These are phyloP conservation scores for Epinephelus awoara DNA, from an alignment of 2,797 vertebrate species.

Conservation along the genomic window DNA sequence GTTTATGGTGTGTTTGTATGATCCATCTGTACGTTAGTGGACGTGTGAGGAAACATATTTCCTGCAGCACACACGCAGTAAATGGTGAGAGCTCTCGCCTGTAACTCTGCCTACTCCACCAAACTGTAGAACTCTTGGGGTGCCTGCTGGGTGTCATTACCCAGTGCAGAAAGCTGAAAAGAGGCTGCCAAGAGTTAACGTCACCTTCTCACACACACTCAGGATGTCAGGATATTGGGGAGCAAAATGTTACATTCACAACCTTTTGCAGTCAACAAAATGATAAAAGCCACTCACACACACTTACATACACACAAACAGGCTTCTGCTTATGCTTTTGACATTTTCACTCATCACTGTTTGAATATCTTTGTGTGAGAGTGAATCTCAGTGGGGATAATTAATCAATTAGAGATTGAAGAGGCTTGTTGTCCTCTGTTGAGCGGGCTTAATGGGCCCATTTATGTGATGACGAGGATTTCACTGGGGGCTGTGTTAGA, in stretches of 20 bases:
- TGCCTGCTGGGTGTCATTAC: conserved; percentile 50
- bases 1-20: background rate
- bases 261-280: background rate
- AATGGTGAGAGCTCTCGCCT: conserved; percentile 17
- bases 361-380: conserved; percentile 43
- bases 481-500: conserved; percentile 24
- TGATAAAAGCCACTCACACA: conserved; percentile 24
- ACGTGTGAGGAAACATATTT: conserved; percentile 22
- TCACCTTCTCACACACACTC: conserved; percentile 16
- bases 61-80: background rate
- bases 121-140: conserved; percentile 10
- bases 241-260: background rate
- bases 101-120: background rate
- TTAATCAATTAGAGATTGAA: conserved; percentile 71
- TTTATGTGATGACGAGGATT: conserved; percentile 58
- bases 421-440: conserved; percentile 59
- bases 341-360: conserved; percentile 32
- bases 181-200: conserved; percentile 10
- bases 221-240: background rate
- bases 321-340: conserved; percentile 37
- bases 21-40: conserved; percentile 13
- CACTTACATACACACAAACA: background rate
- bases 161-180: conserved; percentile 10
- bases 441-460: conserved; percentile 68
- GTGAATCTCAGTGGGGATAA: conserved; percentile 54